Evolutionary conservation across 2,113 vertebrate species (phyloP), one percentile per base, ranked within the genome.

Genomic region (Chelonoidis abingdonii): DNA sequence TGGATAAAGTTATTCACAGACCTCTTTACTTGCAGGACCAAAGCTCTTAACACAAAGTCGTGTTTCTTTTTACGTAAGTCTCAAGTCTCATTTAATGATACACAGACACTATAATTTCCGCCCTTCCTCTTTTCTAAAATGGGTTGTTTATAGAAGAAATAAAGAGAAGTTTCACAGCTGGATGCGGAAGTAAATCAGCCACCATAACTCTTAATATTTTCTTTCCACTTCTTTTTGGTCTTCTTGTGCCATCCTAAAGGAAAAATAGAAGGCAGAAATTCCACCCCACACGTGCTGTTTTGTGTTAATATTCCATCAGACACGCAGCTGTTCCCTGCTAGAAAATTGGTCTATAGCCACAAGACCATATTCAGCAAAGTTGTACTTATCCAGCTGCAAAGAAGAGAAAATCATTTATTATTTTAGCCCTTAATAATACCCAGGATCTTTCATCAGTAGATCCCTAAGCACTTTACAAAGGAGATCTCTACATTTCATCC

Each of bases 81-180:
- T 44, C 52, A 25, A 53, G 17, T 25, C 50, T 88, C 62, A 52
- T 80, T 10, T 87, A 57, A 83, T 69, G 82, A 87, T 5, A 8
- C 19, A 31, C 5, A 27, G n/a, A 80, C 10, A 49, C 2, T 72
- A 47, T 29, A 22, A 2, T 2, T 89, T 91, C 81, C 78, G 1
- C 9, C 11, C 79, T 80, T 89, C 80, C 62, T 93, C 83, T 94
- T 88, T 92, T 85, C 31, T 89, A 87, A 47, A 85, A 31, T 62
- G 7, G 0, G 47, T n/a, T 56, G 54, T 6, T 25, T 86, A 86
- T 72, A 84, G 50, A 81, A 21, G 50, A 50, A 89, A 94, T 38
- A 88, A 92, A 89, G 75, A 93, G 83, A 93, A 96, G 25, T 83
- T 82, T 83, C 81, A 75, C 44, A 91, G 38, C 44, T 84, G 41